Base-by-base conservation (phyloP, 2,797 vertebrate species). In the Eospalax fontanierii region DNA sequence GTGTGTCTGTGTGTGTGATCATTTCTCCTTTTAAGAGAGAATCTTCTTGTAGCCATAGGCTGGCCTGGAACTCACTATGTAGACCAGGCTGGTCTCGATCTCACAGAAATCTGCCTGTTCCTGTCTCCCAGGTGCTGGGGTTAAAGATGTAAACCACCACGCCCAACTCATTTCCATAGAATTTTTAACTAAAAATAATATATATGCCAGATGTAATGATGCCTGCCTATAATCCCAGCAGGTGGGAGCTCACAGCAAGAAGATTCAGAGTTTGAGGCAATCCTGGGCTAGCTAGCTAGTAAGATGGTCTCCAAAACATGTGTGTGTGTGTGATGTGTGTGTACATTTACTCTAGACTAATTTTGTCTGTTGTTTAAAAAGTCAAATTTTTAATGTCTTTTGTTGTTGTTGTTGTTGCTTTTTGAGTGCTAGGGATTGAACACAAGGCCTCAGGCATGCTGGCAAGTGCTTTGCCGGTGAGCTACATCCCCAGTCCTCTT, bases 291-390 rank as follows among this genome's bases (percentile, higher is more conserved):
- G 18, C 33, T 28, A n/a, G n/a, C n/a, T n/a, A 83, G 28, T 46
- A 40, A 83, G 30, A 46, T 5, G 11, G n/a, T 83, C 30, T 50
- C 63, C 66, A 66, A 83, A 83, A 35, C 82, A 14, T 10, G 50
- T 54, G 50, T 10, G 50, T 54, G 50, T 54, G 50, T 54, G 50
- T 54, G 8, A 12, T 54, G 14, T 30, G 15, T 35, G 80, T 81
- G 65, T 63, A 0, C 7, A 68, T 65, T 71, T 95, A 76, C 87
- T 79, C 40, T 91, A 59, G 73, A 75, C 16, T 91, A 74, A 91
- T 83, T 91, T 95, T 91, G 79, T 59, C n/a, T 33, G 30, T 75
- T 96, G 46, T 68, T n/a, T 66, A 83, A 35, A 85, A 71, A 71
- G 43, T 57, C 46, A 35, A 12, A 28, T 75, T 61, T 91, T 85